phyloP scores from a whole-genome alignment of 2,113 vertebrate species.

The Larimichthys polyactis region DNA sequence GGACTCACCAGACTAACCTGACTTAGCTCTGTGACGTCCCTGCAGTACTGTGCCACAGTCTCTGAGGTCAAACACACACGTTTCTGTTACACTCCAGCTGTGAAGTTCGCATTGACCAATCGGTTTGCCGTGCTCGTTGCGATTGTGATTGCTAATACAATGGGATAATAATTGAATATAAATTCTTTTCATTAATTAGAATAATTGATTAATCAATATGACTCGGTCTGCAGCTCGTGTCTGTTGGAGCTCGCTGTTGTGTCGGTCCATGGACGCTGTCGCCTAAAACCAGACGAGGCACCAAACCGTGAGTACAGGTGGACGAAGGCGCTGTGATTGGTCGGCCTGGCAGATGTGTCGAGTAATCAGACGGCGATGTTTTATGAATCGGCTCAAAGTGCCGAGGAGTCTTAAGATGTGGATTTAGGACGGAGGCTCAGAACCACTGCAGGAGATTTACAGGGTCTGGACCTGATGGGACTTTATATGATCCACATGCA shows the following conservation, averaged over 20 bases:
- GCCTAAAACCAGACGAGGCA: constrained; percentile 71
- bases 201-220: neutral
- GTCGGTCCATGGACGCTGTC: constrained; percentile 65
- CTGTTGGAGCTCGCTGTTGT: constrained; percentile 70
- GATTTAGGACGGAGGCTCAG: constrained; percentile 15
- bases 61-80: constrained; percentile 6
- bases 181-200: too few species aligned
- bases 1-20: too few species aligned
- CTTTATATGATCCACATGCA: constrained; percentile 3
- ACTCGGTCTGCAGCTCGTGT: constrained; percentile 56
- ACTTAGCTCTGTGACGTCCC: too few species aligned
- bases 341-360: too few species aligned
- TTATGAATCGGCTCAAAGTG: constrained; percentile 11
- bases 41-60: too few species aligned
- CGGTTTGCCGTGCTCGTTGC: too few species aligned
- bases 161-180: too few species aligned
- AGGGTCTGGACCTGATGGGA: neutral
- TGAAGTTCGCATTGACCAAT: constrained; percentile 19
- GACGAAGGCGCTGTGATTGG: neutral
- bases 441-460: neutral
- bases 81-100: constrained; percentile 47
- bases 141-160: too few species aligned
- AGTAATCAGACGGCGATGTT: neutral
- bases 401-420: neutral
- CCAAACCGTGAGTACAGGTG: constrained; percentile 69